A percentile compares a stretch with the other conserved stretches of the same genome.
Conservation (phyloP, 2,113 vertebrate genomes). For the Oryzias celebensis region DNA sequence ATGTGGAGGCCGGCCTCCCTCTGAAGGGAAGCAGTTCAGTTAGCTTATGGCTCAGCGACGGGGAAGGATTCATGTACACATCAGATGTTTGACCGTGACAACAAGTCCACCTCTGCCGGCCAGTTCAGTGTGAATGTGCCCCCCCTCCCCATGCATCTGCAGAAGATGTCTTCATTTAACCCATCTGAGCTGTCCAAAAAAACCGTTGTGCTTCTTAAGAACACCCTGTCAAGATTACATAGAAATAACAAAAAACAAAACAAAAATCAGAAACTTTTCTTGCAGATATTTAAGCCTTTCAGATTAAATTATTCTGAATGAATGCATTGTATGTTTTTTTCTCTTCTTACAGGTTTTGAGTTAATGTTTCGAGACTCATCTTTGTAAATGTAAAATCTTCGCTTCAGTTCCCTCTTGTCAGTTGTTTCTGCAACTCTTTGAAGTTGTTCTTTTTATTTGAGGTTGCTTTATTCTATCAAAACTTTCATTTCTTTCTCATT, state of each 20-base stretch:
- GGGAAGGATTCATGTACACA: slow-evolving; percentile 64
- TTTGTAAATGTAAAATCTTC: not conserved
- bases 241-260: too few species aligned
- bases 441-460: too few species aligned
- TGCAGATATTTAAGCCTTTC: too few species aligned
- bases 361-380: not conserved
- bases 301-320: too few species aligned
- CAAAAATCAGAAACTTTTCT: too few species aligned
- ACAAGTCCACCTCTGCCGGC: slow-evolving; percentile 11
- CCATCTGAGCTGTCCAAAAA: too few species aligned
- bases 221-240: too few species aligned
- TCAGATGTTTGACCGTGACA: slow-evolving; percentile 52
- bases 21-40: slow-evolving; percentile 34
- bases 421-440: not conserved
- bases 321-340: too few species aligned
- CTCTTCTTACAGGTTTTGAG: not conserved
- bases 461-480: not conserved
- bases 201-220: too few species aligned
- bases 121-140: too few species aligned
- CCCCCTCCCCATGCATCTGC: too few species aligned
- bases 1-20: slow-evolving; percentile 63
- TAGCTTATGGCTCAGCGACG: slow-evolving; percentile 29
- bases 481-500: not conserved
- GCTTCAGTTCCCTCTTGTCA: not conserved
- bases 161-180: too few species aligned